These are phyloP conservation scores for Papilio machaon DNA, from an alignment of 1,140 invertebrate genomes.

Conservation along the genomic window DNA sequence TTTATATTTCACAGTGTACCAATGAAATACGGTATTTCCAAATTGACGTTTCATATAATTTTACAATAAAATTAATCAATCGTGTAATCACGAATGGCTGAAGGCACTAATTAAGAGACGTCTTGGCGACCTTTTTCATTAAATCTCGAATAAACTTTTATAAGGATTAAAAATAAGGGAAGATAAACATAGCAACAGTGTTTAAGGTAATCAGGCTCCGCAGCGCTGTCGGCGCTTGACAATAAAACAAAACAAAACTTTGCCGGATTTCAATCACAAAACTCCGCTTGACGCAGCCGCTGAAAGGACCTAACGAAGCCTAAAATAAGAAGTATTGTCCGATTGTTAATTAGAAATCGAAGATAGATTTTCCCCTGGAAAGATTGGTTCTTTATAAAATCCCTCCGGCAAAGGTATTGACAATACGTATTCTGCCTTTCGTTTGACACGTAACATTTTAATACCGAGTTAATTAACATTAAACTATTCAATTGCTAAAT, in stretches of 20 bases:
- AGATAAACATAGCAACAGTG: conserved; percentile 16
- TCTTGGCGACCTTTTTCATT: neutral
- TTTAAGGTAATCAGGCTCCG: conserved; percentile 32
- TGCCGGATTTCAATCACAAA: conserved; percentile 35
- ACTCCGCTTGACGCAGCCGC: conserved; percentile 33
- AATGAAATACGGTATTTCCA: no score
- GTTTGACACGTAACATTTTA: neutral
- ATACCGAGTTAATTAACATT: neutral
- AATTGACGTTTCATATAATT: no score
- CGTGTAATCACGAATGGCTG: no score
- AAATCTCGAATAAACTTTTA: conserved; percentile 3
- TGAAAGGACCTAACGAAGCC: conserved; percentile 38
- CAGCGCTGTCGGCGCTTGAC: conserved; percentile 26
- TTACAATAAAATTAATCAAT: neutral
- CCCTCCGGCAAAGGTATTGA: neutral
- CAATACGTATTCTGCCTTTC: neutral
- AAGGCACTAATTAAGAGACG: neutral
- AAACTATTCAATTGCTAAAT: no score
- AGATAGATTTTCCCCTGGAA: conserved; percentile 28
- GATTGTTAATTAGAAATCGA: conserved; percentile 39
- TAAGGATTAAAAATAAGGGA: conserved; percentile 1
- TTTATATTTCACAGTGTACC: neutral
- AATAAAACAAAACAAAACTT: conserved; percentile 32
- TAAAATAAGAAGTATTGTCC: conserved; percentile 38
- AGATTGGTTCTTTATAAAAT: conserved; percentile 35